Conservation (phyloP, 2,797 vertebrate species). For the Numenius phaeopus region DNA sequence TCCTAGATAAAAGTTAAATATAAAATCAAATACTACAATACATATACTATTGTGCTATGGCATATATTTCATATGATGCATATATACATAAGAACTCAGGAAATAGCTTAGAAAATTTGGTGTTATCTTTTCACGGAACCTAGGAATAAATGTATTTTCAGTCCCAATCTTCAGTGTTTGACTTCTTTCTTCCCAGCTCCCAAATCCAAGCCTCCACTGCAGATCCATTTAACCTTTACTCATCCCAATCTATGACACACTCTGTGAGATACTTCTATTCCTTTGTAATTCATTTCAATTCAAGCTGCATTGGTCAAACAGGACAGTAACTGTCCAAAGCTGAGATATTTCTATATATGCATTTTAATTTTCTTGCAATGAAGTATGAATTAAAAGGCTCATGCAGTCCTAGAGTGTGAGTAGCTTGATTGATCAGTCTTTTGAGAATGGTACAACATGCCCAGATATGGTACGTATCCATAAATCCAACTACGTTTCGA, state of each 20-base stretch:
- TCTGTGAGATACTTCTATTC: neutral
- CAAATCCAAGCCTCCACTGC: neutral
- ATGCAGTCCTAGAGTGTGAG: neutral
- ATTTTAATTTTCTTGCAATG: neutral
- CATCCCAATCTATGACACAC: neutral
- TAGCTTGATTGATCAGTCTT: neutral
- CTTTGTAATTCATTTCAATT: neutral
- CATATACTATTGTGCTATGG: neutral
- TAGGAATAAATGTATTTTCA: neutral
- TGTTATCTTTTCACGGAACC: neutral
- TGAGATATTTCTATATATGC: neutral
- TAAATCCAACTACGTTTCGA: neutral
- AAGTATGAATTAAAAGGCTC: neutral
- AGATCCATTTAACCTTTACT: neutral
- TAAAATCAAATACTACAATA: neutral
- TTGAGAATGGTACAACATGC: neutral
- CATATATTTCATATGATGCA: neutral
- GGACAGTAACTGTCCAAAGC: neutral
- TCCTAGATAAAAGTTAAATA: neutral
- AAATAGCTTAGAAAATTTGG: neutral
- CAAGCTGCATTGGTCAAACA: neutral
- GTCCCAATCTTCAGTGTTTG: neutral
- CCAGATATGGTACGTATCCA: neutral
- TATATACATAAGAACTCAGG: neutral
- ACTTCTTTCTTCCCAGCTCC: neutral